Percentiles rank a stretch among this genome's conserved stretches.
Conservation (phyloP, 2,888 invertebrate species). For the Elysia crispata region DNA sequence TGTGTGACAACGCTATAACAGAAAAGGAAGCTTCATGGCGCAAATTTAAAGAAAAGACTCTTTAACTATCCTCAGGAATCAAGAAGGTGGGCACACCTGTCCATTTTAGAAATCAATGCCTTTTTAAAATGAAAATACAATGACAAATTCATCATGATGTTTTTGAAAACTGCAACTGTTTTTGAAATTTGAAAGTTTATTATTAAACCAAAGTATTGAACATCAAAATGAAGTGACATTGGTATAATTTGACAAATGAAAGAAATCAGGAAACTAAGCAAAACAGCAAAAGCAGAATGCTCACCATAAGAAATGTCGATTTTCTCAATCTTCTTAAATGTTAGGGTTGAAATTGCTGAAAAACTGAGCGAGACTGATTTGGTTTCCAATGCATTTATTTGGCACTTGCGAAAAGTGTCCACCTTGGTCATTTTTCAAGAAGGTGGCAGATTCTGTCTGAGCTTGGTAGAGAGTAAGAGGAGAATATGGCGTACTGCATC, state of each 20-base stretch:
- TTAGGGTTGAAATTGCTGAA: constrained; percentile 2
- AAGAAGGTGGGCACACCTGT: constrained; percentile 4
- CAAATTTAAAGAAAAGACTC: not conserved
- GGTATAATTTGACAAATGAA: not conserved
- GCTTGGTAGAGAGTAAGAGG: not conserved
- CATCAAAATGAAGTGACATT: constrained; percentile 9
- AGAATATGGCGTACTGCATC: constrained; percentile 4
- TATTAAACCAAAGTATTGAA: constrained; percentile 4
- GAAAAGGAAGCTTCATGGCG: constrained; percentile 9
- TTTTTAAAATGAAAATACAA: not conserved
- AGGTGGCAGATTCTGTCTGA: constrained; percentile 1
- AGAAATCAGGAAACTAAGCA: constrained; percentile 4
- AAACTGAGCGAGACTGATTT: constrained; percentile 3
- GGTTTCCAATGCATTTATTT: constrained; percentile 1
- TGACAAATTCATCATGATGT: constrained; percentile 3
- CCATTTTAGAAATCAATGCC: not conserved
- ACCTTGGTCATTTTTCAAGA: constrained; percentile 1
- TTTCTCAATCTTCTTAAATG: not conserved
- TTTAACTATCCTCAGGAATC: constrained; percentile 1
- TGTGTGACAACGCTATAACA: constrained; percentile 9
- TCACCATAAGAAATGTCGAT: not conserved
- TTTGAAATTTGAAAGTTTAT: constrained; percentile 3
- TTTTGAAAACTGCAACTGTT: constrained; percentile 9
- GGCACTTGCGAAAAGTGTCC: constrained; percentile 1
- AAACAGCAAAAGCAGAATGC: constrained; percentile 9